Conservation (phyloP, 2,113 vertebrate species). For the Ammospiza nelsoni region DNA sequence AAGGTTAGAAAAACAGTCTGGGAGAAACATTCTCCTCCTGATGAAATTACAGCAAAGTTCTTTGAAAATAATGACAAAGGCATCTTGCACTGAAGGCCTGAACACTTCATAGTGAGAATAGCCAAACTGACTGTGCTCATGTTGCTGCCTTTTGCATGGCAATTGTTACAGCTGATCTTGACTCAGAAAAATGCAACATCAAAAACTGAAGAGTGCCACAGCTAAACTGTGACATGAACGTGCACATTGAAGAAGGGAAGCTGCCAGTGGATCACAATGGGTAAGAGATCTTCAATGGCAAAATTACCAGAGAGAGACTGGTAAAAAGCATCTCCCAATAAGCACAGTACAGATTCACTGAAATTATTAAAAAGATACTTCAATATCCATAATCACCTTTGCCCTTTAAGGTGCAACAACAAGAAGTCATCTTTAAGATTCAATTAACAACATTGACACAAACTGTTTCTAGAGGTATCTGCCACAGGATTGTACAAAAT, state of each 20-base stretch:
- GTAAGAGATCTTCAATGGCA: not conserved
- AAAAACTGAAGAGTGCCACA: not conserved
- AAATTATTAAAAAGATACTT: not conserved
- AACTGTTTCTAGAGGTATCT: not conserved
- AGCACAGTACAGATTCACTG: not conserved
- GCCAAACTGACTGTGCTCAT: not conserved
- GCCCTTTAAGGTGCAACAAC: not conserved
- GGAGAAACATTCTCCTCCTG: not conserved
- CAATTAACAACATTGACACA: not conserved
- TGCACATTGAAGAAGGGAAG: not conserved
- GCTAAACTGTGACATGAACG: fast-evolving
- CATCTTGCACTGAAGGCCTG: not conserved
- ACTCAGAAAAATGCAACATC: not conserved
- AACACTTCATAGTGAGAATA: not conserved
- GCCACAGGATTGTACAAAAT: not conserved
- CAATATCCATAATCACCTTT: not conserved
- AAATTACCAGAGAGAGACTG: not conserved
- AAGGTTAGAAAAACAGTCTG: constrained; percentile 30
- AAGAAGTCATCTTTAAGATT: not conserved
- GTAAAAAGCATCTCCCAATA: not conserved
- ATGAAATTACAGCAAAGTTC: not conserved
- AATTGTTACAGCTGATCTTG: not conserved
- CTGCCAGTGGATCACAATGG: not conserved
- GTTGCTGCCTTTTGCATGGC: not conserved
- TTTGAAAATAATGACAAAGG: not conserved